phyloP scores from a whole-genome alignment of 2,113 vertebrate species.

The Synodontis membranacea region DNA sequence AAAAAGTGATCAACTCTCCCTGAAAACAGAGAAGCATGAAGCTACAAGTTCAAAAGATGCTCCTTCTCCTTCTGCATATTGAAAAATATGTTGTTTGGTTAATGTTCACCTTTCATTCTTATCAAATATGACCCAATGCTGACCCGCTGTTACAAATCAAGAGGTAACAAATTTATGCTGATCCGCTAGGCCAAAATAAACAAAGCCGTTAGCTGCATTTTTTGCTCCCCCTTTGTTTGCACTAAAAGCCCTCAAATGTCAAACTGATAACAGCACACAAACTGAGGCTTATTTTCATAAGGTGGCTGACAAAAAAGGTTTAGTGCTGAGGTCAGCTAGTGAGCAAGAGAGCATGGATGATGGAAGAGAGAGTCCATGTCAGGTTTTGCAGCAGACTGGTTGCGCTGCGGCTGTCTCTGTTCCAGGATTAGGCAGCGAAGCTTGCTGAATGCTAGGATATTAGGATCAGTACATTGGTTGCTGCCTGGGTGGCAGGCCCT shows the following conservation, averaged over 20 bases:
- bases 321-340: conserved; percentile 27
- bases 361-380: conserved; percentile 66
- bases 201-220: conserved; percentile 18
- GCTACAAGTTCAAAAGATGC: neutral
- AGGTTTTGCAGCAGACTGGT: conserved; percentile 70
- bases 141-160: conserved; percentile 34
- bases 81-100: neutral
- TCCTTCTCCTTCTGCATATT: neutral
- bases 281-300: conserved; percentile 31
- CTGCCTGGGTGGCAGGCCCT: conserved; percentile 85
- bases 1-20: conserved; percentile 98
- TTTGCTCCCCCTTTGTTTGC: conserved; percentile 28
- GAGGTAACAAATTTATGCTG: conserved; percentile 24
- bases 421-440: conserved; percentile 76
- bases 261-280: conserved; percentile 46
- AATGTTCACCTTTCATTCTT: conserved; percentile 11
- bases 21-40: conserved; percentile 61
- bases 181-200: conserved; percentile 39
- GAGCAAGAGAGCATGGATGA: neutral
- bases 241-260: conserved; percentile 43
- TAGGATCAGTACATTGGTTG: conserved; percentile 73
- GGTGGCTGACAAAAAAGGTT: conserved; percentile 15
- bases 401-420: conserved; percentile 70
- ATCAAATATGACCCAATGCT: conserved; percentile 23
- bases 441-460: conserved; percentile 75